Evolutionary conservation across 1,140 invertebrate species (phyloP), one percentile per base, ranked within the genome.

Genomic region (Achroia grisella): DNA sequence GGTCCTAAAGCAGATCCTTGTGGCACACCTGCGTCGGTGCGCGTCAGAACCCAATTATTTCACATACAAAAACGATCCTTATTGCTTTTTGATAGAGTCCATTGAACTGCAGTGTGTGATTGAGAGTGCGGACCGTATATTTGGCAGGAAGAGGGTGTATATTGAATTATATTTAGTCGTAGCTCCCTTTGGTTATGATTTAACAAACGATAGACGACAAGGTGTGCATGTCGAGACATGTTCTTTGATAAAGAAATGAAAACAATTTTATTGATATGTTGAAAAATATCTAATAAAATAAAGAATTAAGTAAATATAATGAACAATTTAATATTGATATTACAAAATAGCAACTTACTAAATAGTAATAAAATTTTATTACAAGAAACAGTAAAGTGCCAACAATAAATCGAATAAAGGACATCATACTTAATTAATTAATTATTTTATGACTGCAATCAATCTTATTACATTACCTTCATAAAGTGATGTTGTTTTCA

Each of bases 131-230:
- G 44, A 49, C 53, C 53, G 59, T 64, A 71, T 79, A 72, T 82
- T 82, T 72, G 75, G 64, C 74, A 78, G 78, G 78, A 82, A 80
- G 78, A 82, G 78, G 78, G 75, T 77, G 75, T 79, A 60, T 75
- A 76, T 78, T 68, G 74, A 79, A 75, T 72, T 82, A 79, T 79
- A 79, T 82, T 82, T 78, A 79, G 75, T 76, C 61, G 61, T 59
- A 74, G 68, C 68, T 68, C 71, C 70, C 71, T 64, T 70, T 57
- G 59, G 69, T 60, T 62, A 64, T 75, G 74, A 78, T 78, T 64
- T 60, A 73, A 75, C 59, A 75, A 71, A 72, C 68, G 75, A 81
- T 79, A 78, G 44, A 61, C 49, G 68, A 71, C 78, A 79, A 82
- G 78, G 78, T 82, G 75, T 71, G 60, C 50, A 33, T 3, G 48